These are phyloP conservation scores for Rhinichthys osculus DNA, from an alignment of 2,797 vertebrate genomes.

Conservation along the genomic window DNA sequence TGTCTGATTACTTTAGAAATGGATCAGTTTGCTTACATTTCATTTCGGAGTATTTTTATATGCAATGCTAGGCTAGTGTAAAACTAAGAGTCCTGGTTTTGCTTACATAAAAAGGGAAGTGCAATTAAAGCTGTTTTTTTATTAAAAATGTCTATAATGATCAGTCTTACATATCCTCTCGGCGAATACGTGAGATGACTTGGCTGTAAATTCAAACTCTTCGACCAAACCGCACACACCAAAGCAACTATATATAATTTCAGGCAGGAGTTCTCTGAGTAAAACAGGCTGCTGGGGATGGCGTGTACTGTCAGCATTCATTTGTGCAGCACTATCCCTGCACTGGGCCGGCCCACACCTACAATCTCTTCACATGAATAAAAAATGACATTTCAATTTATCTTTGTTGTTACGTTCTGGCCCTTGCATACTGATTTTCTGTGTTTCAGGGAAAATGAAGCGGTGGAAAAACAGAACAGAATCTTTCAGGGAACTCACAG, in stretches of 20 bases:
- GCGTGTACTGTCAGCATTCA: slow-evolving; percentile 57
- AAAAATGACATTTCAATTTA: slow-evolving; percentile 71
- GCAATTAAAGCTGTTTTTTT: slow-evolving; percentile 10
- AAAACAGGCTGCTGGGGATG: slow-evolving; percentile 39
- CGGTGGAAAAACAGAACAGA: slow-evolving; percentile 43
- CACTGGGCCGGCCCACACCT: slow-evolving; percentile 46
- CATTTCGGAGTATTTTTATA: background rate
- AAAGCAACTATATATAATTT: slow-evolving; percentile 44
- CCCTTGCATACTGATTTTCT: slow-evolving; percentile 62
- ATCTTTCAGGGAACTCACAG: slow-evolving; percentile 43
- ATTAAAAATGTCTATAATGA: background rate
- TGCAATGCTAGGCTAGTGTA: background rate
- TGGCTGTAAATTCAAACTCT: slow-evolving; percentile 3
- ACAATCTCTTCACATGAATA: slow-evolving; percentile 65
- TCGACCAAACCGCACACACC: background rate
- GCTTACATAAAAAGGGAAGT: slow-evolving; percentile 4
- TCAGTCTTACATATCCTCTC: background rate
- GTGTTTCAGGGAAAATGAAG: slow-evolving; percentile 55
- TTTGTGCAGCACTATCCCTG: slow-evolving; percentile 57
- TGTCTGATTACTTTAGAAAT: slow-evolving; percentile 13
- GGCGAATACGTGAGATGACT: background rate
- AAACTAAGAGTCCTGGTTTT: background rate
- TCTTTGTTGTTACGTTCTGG: slow-evolving; percentile 59
- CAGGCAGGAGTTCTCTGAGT: slow-evolving; percentile 28
- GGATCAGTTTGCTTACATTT: background rate